Percentiles rank a stretch among this genome's conserved stretches.
These are phyloP conservation scores for Urocyon cinereoargenteus DNA, from an alignment of 2,797 vertebrate genomes.

Conservation along the genomic window DNA sequence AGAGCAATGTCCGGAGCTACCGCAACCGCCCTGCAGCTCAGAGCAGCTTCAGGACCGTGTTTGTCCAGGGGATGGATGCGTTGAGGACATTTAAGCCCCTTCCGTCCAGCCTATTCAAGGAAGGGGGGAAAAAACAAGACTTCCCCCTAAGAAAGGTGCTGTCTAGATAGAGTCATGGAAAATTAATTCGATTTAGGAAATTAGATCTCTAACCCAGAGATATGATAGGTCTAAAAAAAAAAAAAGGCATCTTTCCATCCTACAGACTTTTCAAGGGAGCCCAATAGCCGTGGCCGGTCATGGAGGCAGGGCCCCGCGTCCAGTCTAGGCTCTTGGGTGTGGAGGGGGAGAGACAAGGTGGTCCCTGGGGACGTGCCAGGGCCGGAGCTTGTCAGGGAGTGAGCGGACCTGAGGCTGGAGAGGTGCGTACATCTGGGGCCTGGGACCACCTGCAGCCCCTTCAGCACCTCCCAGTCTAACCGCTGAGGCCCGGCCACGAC, in stretches of 20 bases:
- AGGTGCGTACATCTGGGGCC: not conserved
- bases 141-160: not conserved
- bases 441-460: not conserved
- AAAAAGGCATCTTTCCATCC: not conserved
- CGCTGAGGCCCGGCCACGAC: not conserved
- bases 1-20: not conserved
- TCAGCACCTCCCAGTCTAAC: not conserved
- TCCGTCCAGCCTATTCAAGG: conserved; percentile 10
- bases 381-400: not conserved
- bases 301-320: not conserved
- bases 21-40: not conserved
- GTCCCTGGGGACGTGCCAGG: not conserved
- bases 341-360: not conserved
- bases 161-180: not conserved
- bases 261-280: not conserved
- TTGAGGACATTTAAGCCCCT: not conserved
- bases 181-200: conserved; percentile 24
- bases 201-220: not conserved
- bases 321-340: not conserved
- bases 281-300: not conserved
- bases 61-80: not conserved
- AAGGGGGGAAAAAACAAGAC: not conserved
- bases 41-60: not conserved
- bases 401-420: not conserved
- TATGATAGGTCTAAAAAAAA: not conserved